These are phyloP conservation scores for Theristus sp. DNA, from an alignment of 2,888 invertebrate genomes.

Conservation along the genomic window DNA sequence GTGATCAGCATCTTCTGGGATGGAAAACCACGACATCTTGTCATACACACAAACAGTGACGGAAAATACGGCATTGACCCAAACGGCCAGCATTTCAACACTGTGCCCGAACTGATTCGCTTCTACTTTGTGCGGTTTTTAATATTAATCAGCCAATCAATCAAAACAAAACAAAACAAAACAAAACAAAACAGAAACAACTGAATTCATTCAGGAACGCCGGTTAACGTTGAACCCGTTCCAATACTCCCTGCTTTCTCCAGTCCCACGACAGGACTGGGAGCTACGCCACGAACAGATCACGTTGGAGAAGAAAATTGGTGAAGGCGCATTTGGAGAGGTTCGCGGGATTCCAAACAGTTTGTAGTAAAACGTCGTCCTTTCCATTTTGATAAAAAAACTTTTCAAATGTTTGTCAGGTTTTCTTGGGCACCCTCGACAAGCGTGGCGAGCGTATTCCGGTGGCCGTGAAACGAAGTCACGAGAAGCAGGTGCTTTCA, in stretches of 20 bases:
- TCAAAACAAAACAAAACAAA: too few species aligned
- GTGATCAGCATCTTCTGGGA: neutral
- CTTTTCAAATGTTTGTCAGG: constrained; percentile 2
- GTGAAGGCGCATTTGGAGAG: constrained; percentile 21
- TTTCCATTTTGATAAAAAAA: neutral
- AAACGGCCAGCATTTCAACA: too few species aligned
- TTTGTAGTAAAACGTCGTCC: too few species aligned
- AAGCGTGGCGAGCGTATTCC: constrained; percentile 5
- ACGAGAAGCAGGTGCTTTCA: neutral
- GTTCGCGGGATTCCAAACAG: constrained; percentile 10
- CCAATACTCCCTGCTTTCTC: constrained; percentile 6
- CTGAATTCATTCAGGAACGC: too few species aligned
- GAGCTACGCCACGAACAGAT: constrained; percentile 16
- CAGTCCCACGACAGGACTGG: constrained; percentile 14
- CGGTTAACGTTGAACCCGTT: too few species aligned
- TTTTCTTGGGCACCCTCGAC: constrained; percentile 7
- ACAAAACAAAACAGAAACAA: too few species aligned
- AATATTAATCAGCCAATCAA: too few species aligned
- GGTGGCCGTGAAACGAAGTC: constrained; percentile 11
- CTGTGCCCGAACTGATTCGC: too few species aligned
- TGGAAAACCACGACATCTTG: neutral
- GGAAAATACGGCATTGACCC: too few species aligned
- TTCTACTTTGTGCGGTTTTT: too few species aligned
- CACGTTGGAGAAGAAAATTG: constrained; percentile 15
- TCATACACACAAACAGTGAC: neutral